Percentiles rank a stretch among this genome's conserved stretches.
Conservation (phyloP, 2,797 vertebrate species). For the Coccyzus lansbergi region DNA sequence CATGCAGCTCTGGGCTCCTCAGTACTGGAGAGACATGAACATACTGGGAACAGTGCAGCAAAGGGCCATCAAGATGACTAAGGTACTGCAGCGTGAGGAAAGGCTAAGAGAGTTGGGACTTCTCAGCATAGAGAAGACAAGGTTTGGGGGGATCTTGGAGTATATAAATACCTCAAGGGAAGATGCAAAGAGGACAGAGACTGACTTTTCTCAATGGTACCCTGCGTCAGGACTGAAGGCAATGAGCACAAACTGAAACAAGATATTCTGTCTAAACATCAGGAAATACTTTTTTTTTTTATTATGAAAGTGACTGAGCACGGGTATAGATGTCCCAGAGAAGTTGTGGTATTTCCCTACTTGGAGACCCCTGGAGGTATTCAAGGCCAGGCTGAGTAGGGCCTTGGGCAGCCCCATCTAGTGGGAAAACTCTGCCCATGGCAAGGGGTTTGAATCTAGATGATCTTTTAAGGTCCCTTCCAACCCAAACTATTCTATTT, state of each 20-base stretch:
- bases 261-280: not conserved
- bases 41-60: not conserved
- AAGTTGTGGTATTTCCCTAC: not conserved
- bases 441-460: too few relatives aligned
- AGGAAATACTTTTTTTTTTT: not conserved
- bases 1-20: not conserved
- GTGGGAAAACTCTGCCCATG: too few relatives aligned
- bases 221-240: not conserved
- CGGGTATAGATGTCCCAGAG: not conserved
- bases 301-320: not conserved
- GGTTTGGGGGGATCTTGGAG: not conserved
- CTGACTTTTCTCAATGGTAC: not conserved
- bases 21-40: not conserved
- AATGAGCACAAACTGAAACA: not conserved
- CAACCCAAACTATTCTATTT: too few relatives aligned
- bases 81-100: not conserved
- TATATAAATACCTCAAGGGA: not conserved
- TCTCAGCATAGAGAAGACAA: not conserved
- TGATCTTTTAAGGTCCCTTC: too few relatives aligned
- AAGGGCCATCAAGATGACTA: not conserved
- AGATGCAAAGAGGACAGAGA: not conserved
- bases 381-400: too few relatives aligned
- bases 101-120: not conserved
- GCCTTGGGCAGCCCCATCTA: too few relatives aligned
- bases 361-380: too few relatives aligned